phyloP scores from a whole-genome alignment of 2,113 vertebrate genomes.

The Corythornis cristatus region DNA sequence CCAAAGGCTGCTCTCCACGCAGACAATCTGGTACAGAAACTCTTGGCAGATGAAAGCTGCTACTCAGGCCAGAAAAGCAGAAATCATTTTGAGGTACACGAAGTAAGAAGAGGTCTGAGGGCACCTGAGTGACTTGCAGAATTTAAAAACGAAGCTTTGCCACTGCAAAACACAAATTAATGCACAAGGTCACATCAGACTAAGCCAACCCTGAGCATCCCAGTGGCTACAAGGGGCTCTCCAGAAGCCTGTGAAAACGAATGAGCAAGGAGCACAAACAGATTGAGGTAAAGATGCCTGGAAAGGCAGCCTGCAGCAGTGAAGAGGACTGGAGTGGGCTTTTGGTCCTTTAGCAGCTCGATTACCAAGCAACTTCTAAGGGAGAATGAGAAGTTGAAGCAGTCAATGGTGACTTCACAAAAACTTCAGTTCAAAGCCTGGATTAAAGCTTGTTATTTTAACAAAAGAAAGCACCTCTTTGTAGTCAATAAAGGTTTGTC shows the following conservation, averaged over 20 bases:
- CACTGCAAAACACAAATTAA: neutral
- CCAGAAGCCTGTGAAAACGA: neutral
- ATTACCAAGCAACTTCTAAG: neutral
- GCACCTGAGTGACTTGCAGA: neutral
- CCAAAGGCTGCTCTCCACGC: neutral
- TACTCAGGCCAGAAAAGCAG: neutral
- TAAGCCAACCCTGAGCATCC: neutral
- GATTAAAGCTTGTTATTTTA: neutral
- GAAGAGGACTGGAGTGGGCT: neutral
- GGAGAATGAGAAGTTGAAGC: neutral
- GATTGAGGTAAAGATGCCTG: neutral
- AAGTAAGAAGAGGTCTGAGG: neutral
- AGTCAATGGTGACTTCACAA: neutral
- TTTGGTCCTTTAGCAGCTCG: neutral
- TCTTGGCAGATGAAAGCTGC: neutral
- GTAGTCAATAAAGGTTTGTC: neutral
- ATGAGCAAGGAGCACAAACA: neutral
- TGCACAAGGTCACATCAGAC: neutral
- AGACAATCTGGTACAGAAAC: neutral
- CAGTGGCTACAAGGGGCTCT: neutral
- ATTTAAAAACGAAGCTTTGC: neutral
- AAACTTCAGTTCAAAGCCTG: neutral
- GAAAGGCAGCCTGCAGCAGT: neutral
- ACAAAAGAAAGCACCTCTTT: neutral
- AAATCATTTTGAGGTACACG: neutral